Percentiles rank a stretch among this genome's conserved stretches.
These are phyloP conservation scores for Panopea generosa DNA, from an alignment of 2,888 invertebrate species.

Conservation along the genomic window DNA sequence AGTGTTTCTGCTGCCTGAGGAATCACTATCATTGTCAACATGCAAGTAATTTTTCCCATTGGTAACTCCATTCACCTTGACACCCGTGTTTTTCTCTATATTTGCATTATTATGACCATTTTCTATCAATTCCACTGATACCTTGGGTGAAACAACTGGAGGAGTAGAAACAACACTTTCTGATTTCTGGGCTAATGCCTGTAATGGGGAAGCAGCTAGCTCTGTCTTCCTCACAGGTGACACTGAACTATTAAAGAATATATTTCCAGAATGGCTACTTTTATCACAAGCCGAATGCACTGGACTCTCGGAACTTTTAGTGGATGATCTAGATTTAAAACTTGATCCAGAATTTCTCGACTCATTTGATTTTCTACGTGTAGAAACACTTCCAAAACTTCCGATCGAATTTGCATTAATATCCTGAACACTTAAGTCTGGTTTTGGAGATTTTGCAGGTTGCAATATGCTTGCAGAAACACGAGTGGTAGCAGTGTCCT, in stretches of 20 bases:
- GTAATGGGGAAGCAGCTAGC: constrained; percentile 49
- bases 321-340: constrained; percentile 52
- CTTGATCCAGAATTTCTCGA: constrained; percentile 59
- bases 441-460: constrained; percentile 48
- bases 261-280: constrained; percentile 34
- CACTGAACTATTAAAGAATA: constrained; percentile 52
- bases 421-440: constrained; percentile 68
- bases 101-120: constrained; percentile 8
- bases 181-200: constrained; percentile 7
- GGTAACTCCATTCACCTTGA: constrained; percentile 59
- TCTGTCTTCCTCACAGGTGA: constrained; percentile 62
- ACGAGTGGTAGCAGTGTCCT: constrained; percentile 81
- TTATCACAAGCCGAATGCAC: constrained; percentile 21
- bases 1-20: constrained; percentile 71
- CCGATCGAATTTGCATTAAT: constrained; percentile 79
- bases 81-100: constrained; percentile 35
- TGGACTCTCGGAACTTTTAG: constrained; percentile 47
- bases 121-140: constrained; percentile 28
- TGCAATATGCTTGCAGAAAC: constrained; percentile 76
- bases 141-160: constrained; percentile 28
- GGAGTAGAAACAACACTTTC: not conserved
- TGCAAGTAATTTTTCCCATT: constrained; percentile 50
- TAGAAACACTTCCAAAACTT: constrained; percentile 76
- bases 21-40: constrained; percentile 49
- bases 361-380: constrained; percentile 55